Base-by-base conservation (phyloP, 2,797 vertebrate species). In the Ctenopoma kingsleyae region DNA sequence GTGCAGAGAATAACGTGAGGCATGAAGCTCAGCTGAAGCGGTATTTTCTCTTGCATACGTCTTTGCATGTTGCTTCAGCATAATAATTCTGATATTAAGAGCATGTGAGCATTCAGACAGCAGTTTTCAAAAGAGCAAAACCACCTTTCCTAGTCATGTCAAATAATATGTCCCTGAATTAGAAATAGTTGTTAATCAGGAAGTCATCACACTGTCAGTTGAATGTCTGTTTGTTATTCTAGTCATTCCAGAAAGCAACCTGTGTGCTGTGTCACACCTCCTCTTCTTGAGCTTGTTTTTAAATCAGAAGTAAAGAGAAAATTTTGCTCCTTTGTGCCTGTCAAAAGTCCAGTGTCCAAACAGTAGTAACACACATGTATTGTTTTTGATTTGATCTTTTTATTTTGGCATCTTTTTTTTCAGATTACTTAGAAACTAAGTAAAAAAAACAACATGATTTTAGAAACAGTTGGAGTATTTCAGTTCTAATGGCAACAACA, bases 1-100 rank as follows among this genome's bases (percentile, higher is more conserved):
- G 40, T 25, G 53, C 56, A 67, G 66, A 76, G 64, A 82, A 41
- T 36, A 71, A 38, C 0, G 6, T 53, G 61, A 85, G 69, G 64
- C 16, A 20, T 2, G 8, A 49, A 60, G 35, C 13, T 63, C 63
- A 40, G 68, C 52, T 35, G 50, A 51, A 71, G 49, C 20, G 10
- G 35, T 12, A 25, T 67, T 49, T 59, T 0, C 0, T 38, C 36
- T n/a, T 47, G 3, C 7, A 8, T 23, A 52, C 13, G 17, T 16
- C 8, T 7, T 48, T 66, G 9, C 50, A 20, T 52, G 17, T 56
- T n/a, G 48, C 5, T 0, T 32, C 4, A 22, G 51, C 38, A 15
- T 54, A 15, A 67, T 63, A 35, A 43, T 48, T 6, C 38, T 32
- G 32, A 38, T 23, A 17, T 35, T 10, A 20, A 8, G 47, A n/a